Base-by-base conservation (phyloP, 1,140 invertebrate genomes). In the Drosophila orena region DNA sequence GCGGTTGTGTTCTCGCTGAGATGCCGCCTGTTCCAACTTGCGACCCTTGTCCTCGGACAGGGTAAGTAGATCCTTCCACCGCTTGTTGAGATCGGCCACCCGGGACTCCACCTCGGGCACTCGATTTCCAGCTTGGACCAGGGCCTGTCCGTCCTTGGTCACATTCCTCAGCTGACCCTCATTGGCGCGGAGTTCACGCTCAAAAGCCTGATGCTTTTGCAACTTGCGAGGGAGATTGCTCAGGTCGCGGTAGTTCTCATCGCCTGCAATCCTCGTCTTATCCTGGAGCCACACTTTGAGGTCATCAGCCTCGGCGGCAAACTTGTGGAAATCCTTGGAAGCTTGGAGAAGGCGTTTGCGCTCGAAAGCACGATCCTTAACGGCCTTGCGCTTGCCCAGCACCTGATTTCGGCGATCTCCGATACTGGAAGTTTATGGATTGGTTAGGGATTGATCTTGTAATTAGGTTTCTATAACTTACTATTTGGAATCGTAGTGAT, bases 131-230 rank as follows among this genome's bases (percentile, higher is more conserved):
- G 95, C 94, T 0, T 94, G 94, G 62, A 96, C 95, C 17, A 97
- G 81, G 14, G 94, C 94, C 89, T 96, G 94, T 5, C 96, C 96
- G 50, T 95, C 93, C 81, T 97, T 97, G 72, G 97, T 98, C 4
- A 98, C 96, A 44, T 95, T 95, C 40, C 96, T 93, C 11, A 99
- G 93, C 90, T 97, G 96, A 14, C 97, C 97, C 92, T 98, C 97
- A 91, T 98, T 98, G 0, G 97, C 97, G 40, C 97, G 94, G 6
- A 99, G 92, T 91, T 99, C 99, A 17, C 98, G 94, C 90, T 99
- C 98, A 91, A 99, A 99, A 0, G 98, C 98, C 92, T 99, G 98
- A 90, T 99, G 98, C 90, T 99, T 99, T 92, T 99, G 97, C 3
- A 99, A 93, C 92, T 99, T 99, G 3, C 97, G 94, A 65, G 98